Conservation (phyloP, 2,113 vertebrate species). For the Rhinolophus sinicus region DNA sequence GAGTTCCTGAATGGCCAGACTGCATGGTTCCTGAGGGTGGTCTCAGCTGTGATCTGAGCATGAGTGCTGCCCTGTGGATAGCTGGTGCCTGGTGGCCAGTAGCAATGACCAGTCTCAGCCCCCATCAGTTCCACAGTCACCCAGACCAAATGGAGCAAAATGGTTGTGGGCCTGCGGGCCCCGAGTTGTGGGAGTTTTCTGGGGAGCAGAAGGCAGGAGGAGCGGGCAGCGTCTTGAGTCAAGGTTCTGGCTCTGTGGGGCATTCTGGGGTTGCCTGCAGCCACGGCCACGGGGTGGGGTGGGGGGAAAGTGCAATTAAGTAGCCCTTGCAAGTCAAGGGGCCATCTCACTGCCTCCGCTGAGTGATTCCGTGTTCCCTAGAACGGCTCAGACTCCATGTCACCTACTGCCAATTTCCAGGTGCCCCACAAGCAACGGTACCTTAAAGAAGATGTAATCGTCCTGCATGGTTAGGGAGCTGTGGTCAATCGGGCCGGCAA, state of each 20-base stretch:
- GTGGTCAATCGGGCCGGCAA: conserved; percentile 90
- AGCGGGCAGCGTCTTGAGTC: accelerated
- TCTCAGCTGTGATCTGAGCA: neutral
- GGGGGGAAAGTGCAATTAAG: neutral
- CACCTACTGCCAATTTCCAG: accelerated
- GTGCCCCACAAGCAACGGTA: conserved; percentile 66
- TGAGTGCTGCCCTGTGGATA: neutral
- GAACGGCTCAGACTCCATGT: accelerated
- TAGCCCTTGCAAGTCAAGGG: accelerated
- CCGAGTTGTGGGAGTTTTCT: accelerated
- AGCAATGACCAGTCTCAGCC: neutral
- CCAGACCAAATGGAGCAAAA: accelerated
- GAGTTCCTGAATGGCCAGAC: neutral
- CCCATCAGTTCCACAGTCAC: neutral
- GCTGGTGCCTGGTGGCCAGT: neutral
- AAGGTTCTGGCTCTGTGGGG: accelerated
- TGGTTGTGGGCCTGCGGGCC: neutral
- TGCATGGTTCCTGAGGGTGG: accelerated
- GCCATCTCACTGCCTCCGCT: accelerated
- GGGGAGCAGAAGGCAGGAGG: neutral
- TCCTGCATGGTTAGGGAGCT: conserved; percentile 94
- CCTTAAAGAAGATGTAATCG: conserved; percentile 97
- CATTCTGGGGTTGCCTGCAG: accelerated
- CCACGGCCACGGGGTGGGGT: accelerated
- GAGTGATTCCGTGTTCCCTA: accelerated